Evolutionary conservation across 2,888 invertebrate species (phyloP).

Genomic region (Kryphioiulus occultus): DNA sequence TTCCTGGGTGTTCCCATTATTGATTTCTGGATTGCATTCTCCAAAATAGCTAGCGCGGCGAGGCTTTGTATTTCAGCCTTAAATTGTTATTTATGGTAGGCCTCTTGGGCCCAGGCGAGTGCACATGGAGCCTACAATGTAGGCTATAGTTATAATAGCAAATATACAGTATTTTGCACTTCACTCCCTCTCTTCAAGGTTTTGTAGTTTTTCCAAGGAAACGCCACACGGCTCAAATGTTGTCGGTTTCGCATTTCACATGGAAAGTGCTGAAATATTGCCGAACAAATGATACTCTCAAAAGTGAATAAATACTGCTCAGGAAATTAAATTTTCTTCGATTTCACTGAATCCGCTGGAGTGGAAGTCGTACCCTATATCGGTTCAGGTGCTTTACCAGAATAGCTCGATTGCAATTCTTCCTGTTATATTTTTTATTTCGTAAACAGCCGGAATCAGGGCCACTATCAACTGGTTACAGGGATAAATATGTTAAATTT

Average conservation of each 20-base stretch:
- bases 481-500: too few species aligned
- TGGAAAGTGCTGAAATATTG: constrained; percentile 1
- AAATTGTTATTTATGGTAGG: constrained; percentile 36
- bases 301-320: neutral
- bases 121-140: neutral
- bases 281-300: neutral
- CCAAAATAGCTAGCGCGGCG: neutral
- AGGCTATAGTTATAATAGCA: neutral
- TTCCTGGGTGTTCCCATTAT: constrained; percentile 27
- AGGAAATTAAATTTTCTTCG: constrained; percentile 15
- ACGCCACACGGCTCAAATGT: neutral
- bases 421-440: neutral
- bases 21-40: neutral
- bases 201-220: neutral
- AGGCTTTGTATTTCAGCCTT: neutral
- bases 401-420: neutral
- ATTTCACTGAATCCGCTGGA: neutral
- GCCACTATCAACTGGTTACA: neutral
- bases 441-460: neutral
- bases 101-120: neutral
- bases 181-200: neutral
- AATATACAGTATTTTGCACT: neutral
- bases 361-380: neutral
- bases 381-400: neutral
- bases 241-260: neutral